These are phyloP conservation scores for Propithecus coquereli DNA, from an alignment of 2,113 vertebrate genomes.

Conservation along the genomic window DNA sequence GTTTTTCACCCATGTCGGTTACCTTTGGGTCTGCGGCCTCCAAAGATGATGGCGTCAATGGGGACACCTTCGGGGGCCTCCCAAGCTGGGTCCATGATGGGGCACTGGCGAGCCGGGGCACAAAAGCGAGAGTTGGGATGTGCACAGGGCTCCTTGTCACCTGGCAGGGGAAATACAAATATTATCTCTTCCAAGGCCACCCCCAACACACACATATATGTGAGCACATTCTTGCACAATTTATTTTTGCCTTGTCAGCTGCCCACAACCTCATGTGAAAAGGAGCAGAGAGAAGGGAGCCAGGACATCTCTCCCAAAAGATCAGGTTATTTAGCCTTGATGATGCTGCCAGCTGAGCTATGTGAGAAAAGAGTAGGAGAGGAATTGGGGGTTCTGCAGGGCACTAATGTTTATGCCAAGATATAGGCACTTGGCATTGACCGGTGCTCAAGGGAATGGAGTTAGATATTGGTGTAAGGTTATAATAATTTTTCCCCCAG, in stretches of 20 bases:
- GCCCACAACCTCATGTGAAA: neutral
- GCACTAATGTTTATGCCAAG: neutral
- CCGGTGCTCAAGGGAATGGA: neutral
- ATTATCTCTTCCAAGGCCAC: neutral
- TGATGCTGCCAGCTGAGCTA: neutral
- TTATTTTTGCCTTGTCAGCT: neutral
- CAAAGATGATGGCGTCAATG: conserved; percentile 85
- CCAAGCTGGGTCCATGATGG: conserved; percentile 84
- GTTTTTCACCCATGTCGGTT: neutral
- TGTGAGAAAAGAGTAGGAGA: neutral
- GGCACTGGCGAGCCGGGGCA: conserved; percentile 82
- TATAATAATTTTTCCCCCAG: neutral
- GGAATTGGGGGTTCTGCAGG: neutral
- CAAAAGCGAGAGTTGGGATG: conserved; percentile 86
- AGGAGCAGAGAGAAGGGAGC: neutral
- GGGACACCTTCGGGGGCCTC: conserved; percentile 83
- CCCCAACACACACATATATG: neutral
- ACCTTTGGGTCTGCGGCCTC: conserved; percentile 83
- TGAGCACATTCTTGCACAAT: neutral
- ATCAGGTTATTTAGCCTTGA: neutral
- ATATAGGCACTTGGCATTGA: neutral
- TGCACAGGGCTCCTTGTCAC: conserved; percentile 78
- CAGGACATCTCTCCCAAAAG: neutral
- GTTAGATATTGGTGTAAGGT: neutral
- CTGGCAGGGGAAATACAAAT: conserved; percentile 61